These are phyloP conservation scores for Plusia festucae DNA, from an alignment of 2,888 invertebrate species.

Conservation along the genomic window DNA sequence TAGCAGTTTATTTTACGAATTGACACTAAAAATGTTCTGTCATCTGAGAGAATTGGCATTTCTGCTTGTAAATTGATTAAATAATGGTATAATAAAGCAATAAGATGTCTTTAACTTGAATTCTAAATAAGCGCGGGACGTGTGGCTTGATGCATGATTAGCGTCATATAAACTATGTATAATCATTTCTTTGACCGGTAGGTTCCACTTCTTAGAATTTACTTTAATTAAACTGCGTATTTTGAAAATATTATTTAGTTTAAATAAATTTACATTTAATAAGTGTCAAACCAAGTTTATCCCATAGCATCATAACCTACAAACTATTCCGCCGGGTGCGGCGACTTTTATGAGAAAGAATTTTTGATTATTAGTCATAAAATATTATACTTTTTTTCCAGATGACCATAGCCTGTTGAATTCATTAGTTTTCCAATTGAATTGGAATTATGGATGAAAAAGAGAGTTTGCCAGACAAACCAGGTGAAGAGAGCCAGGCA, in stretches of 20 bases:
- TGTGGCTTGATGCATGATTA: constrained; percentile 70
- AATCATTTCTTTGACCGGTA: constrained; percentile 28
- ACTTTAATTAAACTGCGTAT: not conserved
- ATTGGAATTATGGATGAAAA: constrained; percentile 81
- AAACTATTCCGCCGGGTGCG: constrained; percentile 80
- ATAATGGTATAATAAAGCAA: not conserved
- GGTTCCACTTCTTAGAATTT: constrained; percentile 8
- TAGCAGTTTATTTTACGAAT: constrained; percentile 34
- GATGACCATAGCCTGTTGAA: constrained; percentile 69
- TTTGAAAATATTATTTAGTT: not conserved
- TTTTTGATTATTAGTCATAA: constrained; percentile 10
- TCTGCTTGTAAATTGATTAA: constrained; percentile 9
- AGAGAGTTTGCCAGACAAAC: constrained; percentile 69
- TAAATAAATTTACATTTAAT: constrained; percentile 16
- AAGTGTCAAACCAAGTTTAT: constrained; percentile 32
- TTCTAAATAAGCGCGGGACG: constrained; percentile 84
- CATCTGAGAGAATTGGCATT: not conserved
- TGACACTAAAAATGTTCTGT: constrained; percentile 3
- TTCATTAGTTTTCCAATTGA: constrained; percentile 65
- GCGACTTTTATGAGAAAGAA: constrained; percentile 44
- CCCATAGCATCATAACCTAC: constrained; percentile 77
- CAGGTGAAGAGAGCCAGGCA: constrained; percentile 56
- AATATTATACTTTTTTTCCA: constrained; percentile 63
- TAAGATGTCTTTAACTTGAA: constrained; percentile 15
- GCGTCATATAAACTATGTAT: constrained; percentile 71